Percentiles rank a stretch among this genome's conserved stretches.
Evolutionary conservation across 37 sponge, comb jelly and placozoan genomes (phyloP).

Genomic region (Oopsacas minuta): DNA sequence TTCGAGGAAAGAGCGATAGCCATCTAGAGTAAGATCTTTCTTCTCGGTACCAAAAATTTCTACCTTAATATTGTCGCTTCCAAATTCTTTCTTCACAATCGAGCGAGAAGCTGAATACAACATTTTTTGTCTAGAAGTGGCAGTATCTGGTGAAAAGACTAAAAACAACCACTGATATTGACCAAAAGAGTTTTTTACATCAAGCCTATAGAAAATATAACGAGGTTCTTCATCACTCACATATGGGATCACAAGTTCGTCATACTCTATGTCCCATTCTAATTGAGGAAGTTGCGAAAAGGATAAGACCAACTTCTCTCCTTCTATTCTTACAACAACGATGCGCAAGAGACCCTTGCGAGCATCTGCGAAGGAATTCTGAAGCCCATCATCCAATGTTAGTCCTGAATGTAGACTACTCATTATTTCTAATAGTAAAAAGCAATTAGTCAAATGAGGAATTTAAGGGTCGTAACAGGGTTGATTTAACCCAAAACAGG

Average conservation of each 20-base stretch:
- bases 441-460: too few relatives aligned
- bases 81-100: slow-evolving; percentile 71
- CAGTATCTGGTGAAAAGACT: slow-evolving; percentile 54
- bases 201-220: slow-evolving; percentile 82
- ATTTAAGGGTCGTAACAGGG: too few relatives aligned
- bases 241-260: slow-evolving; percentile 35
- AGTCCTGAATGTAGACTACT: neutral
- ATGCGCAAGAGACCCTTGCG: neutral
- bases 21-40: slow-evolving; percentile 61
- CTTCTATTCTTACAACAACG: neutral
- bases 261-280: slow-evolving; percentile 26
- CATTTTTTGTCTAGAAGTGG: slow-evolving; percentile 71
- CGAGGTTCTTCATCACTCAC: slow-evolving; percentile 58
- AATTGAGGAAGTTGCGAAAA: neutral
- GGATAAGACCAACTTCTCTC: neutral
- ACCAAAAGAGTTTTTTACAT: slow-evolving; percentile 39
- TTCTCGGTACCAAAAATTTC: slow-evolving; percentile 56
- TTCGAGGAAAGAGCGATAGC: slow-evolving; percentile 52
- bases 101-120: slow-evolving; percentile 89
- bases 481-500: too few relatives aligned
- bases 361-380: neutral
- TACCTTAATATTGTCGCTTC: slow-evolving; percentile 41
- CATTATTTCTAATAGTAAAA: too few relatives aligned
- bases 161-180: slow-evolving; percentile 73
- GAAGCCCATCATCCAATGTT: neutral